A percentile compares a stretch with the other conserved stretches of the same genome.
Conservation (phyloP, 2,797 vertebrate species). For the Borostomias antarcticus region DNA sequence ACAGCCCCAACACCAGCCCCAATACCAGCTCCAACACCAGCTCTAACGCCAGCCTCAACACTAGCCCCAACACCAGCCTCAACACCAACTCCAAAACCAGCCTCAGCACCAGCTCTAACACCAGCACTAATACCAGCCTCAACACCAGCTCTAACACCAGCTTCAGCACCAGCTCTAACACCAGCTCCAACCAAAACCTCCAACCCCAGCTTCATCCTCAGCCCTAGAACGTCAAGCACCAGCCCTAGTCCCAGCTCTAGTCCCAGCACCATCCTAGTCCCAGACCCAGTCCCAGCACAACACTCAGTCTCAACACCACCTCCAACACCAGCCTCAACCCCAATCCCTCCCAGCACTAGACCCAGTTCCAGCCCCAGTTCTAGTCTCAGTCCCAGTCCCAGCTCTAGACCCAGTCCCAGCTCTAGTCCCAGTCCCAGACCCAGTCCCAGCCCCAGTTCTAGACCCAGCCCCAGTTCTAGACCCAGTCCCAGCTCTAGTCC, state of each 20-base stretch:
- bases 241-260: conserved; percentile 12
- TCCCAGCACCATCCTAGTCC: conserved; percentile 51
- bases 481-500: background rate
- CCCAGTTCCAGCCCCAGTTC: background rate
- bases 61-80: conserved; percentile 69
- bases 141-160: background rate
- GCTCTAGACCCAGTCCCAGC: too few relatives aligned
- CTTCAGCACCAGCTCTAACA: conserved; percentile 18
- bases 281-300: background rate
- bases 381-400: conserved; percentile 56
- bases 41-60: background rate
- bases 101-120: background rate
- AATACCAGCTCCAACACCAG: background rate
- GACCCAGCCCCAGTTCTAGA: conserved; percentile 66
- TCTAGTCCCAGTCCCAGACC: background rate
- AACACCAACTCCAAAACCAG: background rate
- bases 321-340: conserved; percentile 25
- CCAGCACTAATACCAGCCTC: conserved; percentile 69
- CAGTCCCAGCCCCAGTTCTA: conserved; percentile 44
- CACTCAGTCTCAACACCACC: too few relatives aligned
- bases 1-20: too few relatives aligned
- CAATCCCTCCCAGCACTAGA: conserved; percentile 45
- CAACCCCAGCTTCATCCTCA: too few relatives aligned
- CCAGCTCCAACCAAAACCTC: conserved; percentile 75
- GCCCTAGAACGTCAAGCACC: background rate